These are phyloP conservation scores for Stegodyphus mimosarum DNA, from an alignment of 1,140 invertebrate genomes.

Conservation along the genomic window DNA sequence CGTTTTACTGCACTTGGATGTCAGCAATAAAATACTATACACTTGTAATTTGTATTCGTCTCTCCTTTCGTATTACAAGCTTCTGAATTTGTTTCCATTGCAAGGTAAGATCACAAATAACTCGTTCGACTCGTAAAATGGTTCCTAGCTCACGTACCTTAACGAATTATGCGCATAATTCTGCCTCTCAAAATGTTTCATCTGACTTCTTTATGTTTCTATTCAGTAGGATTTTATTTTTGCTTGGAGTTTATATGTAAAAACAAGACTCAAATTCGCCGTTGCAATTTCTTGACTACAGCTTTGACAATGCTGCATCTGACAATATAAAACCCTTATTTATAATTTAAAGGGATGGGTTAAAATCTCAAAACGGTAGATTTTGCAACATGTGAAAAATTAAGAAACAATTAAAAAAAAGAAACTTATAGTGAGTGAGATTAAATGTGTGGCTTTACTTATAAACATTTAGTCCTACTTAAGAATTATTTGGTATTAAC, in stretches of 20 bases:
- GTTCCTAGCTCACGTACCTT: slow-evolving; percentile 52
- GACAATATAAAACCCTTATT: no score
- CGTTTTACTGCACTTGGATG: slow-evolving; percentile 39
- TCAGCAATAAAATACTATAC: slow-evolving; percentile 52
- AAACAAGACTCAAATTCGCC: slow-evolving; percentile 6
- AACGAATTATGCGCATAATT: slow-evolving; percentile 59
- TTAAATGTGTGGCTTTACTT: no score
- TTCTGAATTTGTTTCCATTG: slow-evolving; percentile 37
- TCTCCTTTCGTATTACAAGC: slow-evolving; percentile 19
- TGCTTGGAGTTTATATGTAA: slow-evolving; percentile 18
- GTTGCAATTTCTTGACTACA: slow-evolving; percentile 17
- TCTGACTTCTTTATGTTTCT: slow-evolving; percentile 57
- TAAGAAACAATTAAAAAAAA: no score
- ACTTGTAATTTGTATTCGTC: slow-evolving; percentile 33
- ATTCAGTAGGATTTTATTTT: slow-evolving; percentile 54
- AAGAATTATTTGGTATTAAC: no score
- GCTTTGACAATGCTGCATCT: background rate
- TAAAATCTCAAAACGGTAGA: no score
- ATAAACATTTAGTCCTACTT: no score
- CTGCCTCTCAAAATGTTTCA: slow-evolving; percentile 45
- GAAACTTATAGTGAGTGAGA: no score
- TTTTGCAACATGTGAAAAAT: no score
- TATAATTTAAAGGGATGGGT: no score
- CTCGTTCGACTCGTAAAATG: slow-evolving; percentile 57
- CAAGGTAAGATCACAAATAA: slow-evolving; percentile 54